Evolutionary conservation across 2,113 vertebrate species (phyloP).

Genomic region (Bubo blakistoni): DNA sequence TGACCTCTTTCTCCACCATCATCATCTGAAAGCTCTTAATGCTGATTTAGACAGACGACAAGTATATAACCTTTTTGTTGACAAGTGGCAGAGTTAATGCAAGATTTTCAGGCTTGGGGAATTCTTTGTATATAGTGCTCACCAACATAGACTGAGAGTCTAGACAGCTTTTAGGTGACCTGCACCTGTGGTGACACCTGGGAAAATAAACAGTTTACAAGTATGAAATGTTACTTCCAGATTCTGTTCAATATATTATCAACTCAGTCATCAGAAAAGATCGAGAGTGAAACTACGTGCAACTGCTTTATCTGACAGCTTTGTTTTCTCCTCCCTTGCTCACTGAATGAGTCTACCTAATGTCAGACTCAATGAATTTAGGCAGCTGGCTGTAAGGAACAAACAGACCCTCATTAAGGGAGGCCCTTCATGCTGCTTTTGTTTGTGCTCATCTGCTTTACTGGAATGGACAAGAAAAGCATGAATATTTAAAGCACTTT

Average conservation of each 20-base stretch:
- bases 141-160: background rate
- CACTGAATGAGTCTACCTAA: background rate
- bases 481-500: constrained; percentile 47
- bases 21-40: background rate
- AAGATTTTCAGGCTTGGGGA: background rate
- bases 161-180: background rate
- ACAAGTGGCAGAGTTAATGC: background rate
- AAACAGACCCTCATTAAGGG: constrained; percentile 30
- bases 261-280: background rate
- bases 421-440: constrained; percentile 14
- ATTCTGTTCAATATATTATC: background rate
- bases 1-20: background rate
- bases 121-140: background rate
- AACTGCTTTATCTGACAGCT: background rate
- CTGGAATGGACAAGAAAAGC: background rate
- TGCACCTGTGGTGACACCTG: background rate
- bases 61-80: background rate
- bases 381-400: background rate
- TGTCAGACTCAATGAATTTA: constrained; percentile 5
- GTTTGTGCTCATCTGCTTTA: constrained; percentile 43
- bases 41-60: background rate
- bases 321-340: background rate
- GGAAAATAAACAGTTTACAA: background rate
- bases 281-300: background rate
- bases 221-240: background rate